Percentiles rank a stretch among this genome's conserved stretches.
These are phyloP conservation scores for Corynorhinus townsendii DNA, from an alignment of 2,113 vertebrate species.

Conservation along the genomic window DNA sequence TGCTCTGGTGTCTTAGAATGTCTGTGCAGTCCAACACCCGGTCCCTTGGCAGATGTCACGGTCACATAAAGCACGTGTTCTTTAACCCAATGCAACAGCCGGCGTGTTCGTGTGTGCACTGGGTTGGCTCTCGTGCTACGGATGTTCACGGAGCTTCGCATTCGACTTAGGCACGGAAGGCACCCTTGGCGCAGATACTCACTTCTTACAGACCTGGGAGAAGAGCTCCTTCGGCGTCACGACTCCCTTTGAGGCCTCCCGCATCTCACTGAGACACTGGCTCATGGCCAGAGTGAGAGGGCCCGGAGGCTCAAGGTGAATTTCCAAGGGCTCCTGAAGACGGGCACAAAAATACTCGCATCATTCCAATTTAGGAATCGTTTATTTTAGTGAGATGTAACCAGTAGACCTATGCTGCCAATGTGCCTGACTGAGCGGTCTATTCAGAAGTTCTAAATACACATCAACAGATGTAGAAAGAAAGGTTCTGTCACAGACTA, in stretches of 20 bases:
- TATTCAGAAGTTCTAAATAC: neutral
- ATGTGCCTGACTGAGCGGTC: neutral
- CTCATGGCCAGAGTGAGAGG: constrained; percentile 93
- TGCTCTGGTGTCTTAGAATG: constrained; percentile 15
- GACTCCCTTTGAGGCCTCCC: constrained; percentile 87
- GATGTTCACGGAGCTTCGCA: neutral
- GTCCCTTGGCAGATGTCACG: neutral
- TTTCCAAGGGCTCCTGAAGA: constrained; percentile 86
- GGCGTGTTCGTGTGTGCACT: neutral
- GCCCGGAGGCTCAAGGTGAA: constrained; percentile 88
- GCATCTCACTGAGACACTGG: constrained; percentile 92
- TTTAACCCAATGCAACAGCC: neutral
- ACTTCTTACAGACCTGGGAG: constrained; percentile 99
- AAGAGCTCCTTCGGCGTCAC: constrained; percentile 94
- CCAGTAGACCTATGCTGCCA: neutral
- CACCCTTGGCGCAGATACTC: constrained; percentile 77
- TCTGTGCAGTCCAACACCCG: neutral
- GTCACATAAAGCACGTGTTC: neutral
- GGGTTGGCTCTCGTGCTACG: neutral
- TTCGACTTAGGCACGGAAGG: neutral
- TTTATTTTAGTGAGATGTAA: constrained; percentile 8
- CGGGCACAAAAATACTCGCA: constrained; percentile 60
- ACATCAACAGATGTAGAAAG: neutral
- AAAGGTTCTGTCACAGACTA: neutral
- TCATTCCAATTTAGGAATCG: constrained; percentile 32